These are phyloP conservation scores for Lepidurus apus DNA, from an alignment of 1,140 invertebrate genomes.

Conservation along the genomic window DNA sequence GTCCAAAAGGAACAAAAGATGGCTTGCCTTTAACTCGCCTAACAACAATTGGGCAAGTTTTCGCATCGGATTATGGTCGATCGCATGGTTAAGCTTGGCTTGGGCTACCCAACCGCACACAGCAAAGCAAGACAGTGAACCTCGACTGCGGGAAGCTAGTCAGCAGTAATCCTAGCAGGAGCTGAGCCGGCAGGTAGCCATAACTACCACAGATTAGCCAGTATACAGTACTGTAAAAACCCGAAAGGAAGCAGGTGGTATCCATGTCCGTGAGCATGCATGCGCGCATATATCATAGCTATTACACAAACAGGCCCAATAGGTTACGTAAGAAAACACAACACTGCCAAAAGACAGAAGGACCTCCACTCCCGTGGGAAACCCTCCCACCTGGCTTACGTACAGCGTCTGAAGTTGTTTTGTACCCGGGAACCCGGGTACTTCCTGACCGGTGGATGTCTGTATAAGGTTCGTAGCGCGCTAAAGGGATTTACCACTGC, in stretches of 20 bases:
- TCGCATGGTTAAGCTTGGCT: too few relatives aligned
- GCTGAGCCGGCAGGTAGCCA: slow-evolving; percentile 20
- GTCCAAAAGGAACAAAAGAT: too few relatives aligned
- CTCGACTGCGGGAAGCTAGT: not conserved
- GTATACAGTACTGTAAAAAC: not conserved
- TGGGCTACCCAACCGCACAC: too few relatives aligned
- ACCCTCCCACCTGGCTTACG: not conserved
- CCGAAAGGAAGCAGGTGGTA: not conserved
- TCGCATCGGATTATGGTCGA: too few relatives aligned
- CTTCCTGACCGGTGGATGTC: too few relatives aligned
- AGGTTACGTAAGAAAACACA: not conserved
- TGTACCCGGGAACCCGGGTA: not conserved
- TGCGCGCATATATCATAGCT: not conserved
- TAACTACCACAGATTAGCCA: slow-evolving; percentile 18
- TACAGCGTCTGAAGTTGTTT: not conserved
- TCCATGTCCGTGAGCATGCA: not conserved
- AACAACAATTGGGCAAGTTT: too few relatives aligned
- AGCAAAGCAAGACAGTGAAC: not conserved
- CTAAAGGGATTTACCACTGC: not conserved
- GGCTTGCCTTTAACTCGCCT: too few relatives aligned
- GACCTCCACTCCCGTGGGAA: not conserved
- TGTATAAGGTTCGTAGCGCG: not conserved
- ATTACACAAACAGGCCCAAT: not conserved
- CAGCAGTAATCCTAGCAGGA: not conserved
- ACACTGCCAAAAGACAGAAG: not conserved